Evolutionary conservation across 1,140 invertebrate genomes (phyloP), one percentile per base, ranked within the genome.

Genomic region (Agraylea sexmaculata): DNA sequence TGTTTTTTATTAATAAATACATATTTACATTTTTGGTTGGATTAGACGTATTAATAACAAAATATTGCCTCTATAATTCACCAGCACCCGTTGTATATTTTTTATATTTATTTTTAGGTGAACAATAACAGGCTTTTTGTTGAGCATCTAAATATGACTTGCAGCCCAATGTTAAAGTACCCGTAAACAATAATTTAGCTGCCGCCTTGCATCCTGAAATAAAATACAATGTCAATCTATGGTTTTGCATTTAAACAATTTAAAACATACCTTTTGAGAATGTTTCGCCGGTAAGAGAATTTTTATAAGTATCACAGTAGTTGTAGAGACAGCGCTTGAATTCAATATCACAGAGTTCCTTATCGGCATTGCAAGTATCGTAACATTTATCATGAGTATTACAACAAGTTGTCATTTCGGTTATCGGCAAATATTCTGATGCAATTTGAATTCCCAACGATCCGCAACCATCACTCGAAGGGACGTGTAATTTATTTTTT

Each of bases 321-420:
- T 70, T 77, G 49, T 88, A 87, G 0, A 93, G 62, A 54, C 88
- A 93, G 47, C 76, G 69, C 53, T 87, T 87, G 53, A 92, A 92
- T 20, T 81, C 75, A 30, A 86, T 57, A 62, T 93, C 88, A 64
- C 88, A 93, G 1, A 78, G 64, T 56, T 89, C 85, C 59, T 88
- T 90, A 32, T 84, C 78, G 20, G 63, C 73, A 47, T 84, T 86
- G 56, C 88, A 93, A 2, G 83, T 88, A 44, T 88, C 87, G 52
- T 93, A 93, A 57, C 88, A 93, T 43, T 83, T 74, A 50, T 93
- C 88, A 59, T 93, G 88, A 2, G 56, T 52, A 56, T 91, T 75
- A 62, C 87, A 93, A 53, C 87, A 93, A 46, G 76, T 74, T 6
- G 79, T 82, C 78, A 89, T 84, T 58, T 83, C 75, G 17, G 69